Evolutionary conservation across 2,113 vertebrate species (phyloP).

Genomic region (Cynopterus brachyotis): DNA sequence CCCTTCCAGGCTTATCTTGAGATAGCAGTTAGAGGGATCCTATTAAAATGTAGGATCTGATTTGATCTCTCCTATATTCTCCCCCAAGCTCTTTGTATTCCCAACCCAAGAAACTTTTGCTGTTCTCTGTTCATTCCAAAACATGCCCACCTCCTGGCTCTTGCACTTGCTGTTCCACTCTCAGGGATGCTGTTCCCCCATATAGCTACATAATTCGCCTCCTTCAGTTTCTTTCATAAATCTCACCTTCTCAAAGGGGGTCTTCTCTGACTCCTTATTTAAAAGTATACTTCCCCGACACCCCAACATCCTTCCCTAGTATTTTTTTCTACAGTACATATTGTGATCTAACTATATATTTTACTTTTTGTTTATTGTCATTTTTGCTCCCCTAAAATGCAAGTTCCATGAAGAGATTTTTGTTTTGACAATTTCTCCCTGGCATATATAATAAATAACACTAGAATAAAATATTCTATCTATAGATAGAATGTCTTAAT

Average conservation of each 20-base stretch:
- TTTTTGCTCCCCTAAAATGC: neutral
- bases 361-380: neutral
- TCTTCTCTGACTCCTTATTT: neutral
- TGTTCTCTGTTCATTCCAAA: neutral
- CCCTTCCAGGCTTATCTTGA: neutral
- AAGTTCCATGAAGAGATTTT: constrained; percentile 11
- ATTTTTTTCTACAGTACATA: neutral
- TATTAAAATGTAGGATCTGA: neutral
- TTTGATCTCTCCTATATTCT: neutral
- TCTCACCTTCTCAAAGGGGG: neutral
- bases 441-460: neutral
- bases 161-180: neutral
- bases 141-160: neutral
- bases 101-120: neutral
- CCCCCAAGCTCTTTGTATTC: neutral
- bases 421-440: neutral
- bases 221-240: neutral
- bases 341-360: neutral
- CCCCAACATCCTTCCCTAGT: neutral
- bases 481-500: neutral
- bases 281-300: neutral
- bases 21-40: neutral
- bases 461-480: neutral
- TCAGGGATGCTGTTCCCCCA: neutral
- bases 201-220: neutral